Evolutionary conservation across 2,888 invertebrate genomes (phyloP).

Genomic region (Patella ulyssiponensis): DNA sequence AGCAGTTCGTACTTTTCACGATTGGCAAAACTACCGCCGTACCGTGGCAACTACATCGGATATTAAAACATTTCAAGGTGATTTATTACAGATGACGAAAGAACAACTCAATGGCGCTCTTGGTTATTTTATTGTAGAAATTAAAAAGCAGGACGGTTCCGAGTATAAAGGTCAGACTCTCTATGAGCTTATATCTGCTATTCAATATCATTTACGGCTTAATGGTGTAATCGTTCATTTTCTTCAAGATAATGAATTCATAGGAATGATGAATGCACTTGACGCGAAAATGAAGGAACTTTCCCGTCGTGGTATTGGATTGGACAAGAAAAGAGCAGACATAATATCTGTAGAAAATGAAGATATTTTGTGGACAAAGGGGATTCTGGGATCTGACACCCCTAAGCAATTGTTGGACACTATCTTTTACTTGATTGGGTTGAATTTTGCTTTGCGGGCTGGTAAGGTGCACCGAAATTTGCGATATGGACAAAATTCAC

Average conservation of each 20-base stretch:
- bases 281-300: conserved; percentile 16
- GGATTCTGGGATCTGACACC: conserved; percentile 1
- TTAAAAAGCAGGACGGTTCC: conserved; percentile 1
- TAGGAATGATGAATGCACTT: too few relatives aligned
- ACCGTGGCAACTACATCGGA: too few relatives aligned
- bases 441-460: conserved; percentile 14
- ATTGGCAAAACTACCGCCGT: too few relatives aligned
- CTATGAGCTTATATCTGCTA: conserved; percentile 6
- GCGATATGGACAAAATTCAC: background rate
- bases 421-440: conserved; percentile 12
- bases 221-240: conserved; percentile 2
- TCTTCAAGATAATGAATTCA: conserved; percentile 14
- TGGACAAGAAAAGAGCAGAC: conserved; percentile 9
- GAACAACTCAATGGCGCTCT: conserved; percentile 4
- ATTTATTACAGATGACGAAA: background rate
- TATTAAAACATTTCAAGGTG: too few relatives aligned
- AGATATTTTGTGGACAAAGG: conserved; percentile 12
- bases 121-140: conserved; percentile 1
- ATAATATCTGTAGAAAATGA: conserved; percentile 11
- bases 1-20: too few relatives aligned
- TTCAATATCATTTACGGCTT: conserved; percentile 5
- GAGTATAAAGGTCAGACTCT: background rate
- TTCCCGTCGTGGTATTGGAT: conserved; percentile 7
- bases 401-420: conserved; percentile 14
- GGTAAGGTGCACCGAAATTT: conserved; percentile 11